A percentile compares a stretch with the other conserved stretches of the same genome.
These are phyloP conservation scores for Chiloscyllium punctatum DNA, from an alignment of 2,797 vertebrate genomes.

Conservation along the genomic window DNA sequence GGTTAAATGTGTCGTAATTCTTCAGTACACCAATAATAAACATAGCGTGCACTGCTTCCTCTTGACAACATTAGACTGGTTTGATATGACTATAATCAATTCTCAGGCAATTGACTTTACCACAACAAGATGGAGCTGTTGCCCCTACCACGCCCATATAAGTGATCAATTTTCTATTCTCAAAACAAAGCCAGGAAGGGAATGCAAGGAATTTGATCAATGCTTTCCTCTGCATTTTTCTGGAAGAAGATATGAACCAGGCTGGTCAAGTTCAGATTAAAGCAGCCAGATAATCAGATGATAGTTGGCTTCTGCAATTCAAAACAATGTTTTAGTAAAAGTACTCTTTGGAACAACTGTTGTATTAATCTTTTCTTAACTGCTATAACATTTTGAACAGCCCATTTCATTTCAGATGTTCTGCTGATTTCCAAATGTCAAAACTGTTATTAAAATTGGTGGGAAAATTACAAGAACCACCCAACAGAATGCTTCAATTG, in stretches of 20 bases:
- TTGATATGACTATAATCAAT: background rate
- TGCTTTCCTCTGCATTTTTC: background rate
- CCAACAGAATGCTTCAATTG: background rate
- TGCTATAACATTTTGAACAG: conserved; percentile 18
- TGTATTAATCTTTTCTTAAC: conserved; percentile 25
- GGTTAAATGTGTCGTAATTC: background rate
- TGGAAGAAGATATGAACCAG: background rate
- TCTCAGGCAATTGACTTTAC: background rate
- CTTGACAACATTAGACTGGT: background rate
- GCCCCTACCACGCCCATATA: background rate
- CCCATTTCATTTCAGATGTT: background rate
- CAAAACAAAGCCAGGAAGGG: background rate
- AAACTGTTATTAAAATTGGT: conserved; percentile 20
- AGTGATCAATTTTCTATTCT: conserved; percentile 18
- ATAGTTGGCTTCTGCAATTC: background rate
- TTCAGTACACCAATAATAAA: background rate
- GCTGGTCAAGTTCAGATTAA: conserved; percentile 8
- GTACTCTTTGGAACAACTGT: background rate
- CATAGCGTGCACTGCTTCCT: background rate
- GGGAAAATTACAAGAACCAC: background rate
- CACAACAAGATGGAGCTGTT: background rate
- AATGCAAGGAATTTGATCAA: conserved; percentile 8
- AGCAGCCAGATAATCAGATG: background rate
- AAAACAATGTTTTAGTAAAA: background rate
- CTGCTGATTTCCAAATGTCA: conserved; percentile 1